Percentiles rank a stretch among this genome's conserved stretches.
Evolutionary conservation across 2,113 vertebrate species (phyloP).

Genomic region (Ginglymostoma cirratum): DNA sequence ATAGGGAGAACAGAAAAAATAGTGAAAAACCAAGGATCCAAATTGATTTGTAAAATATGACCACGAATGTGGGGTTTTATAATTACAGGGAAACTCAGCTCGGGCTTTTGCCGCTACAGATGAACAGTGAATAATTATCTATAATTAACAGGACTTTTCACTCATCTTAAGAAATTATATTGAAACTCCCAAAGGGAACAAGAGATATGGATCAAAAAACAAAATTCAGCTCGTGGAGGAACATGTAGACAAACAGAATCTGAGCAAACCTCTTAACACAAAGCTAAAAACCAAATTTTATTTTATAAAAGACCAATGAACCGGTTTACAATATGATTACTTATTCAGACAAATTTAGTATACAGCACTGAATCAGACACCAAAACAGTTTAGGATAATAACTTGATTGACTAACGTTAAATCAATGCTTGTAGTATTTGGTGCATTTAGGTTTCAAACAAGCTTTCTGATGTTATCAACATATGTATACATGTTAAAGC

Average conservation of each 20-base stretch:
- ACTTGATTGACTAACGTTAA: background rate
- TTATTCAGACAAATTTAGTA: background rate
- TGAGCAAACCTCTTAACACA: background rate
- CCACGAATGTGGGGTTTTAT: background rate
- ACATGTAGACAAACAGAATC: background rate
- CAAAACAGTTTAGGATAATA: background rate
- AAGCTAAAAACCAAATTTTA: background rate
- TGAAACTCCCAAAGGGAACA: background rate
- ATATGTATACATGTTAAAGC: background rate
- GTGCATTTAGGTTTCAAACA: background rate
- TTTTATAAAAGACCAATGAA: background rate
- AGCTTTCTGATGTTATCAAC: background rate
- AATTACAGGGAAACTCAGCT: background rate
- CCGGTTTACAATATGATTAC: background rate
- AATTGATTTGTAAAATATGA: background rate
- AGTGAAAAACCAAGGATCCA: background rate
- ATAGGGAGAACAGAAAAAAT: background rate
- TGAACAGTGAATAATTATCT: background rate
- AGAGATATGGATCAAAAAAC: background rate
- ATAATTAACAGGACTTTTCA: background rate
- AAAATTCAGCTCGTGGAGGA: background rate
- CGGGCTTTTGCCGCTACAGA: background rate
- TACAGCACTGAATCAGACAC: background rate
- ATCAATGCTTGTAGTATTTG: background rate
- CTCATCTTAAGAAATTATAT: background rate